Base-by-base conservation (phyloP, 92 coral and sea anemone species). In the Phenganax subtilis region DNA sequence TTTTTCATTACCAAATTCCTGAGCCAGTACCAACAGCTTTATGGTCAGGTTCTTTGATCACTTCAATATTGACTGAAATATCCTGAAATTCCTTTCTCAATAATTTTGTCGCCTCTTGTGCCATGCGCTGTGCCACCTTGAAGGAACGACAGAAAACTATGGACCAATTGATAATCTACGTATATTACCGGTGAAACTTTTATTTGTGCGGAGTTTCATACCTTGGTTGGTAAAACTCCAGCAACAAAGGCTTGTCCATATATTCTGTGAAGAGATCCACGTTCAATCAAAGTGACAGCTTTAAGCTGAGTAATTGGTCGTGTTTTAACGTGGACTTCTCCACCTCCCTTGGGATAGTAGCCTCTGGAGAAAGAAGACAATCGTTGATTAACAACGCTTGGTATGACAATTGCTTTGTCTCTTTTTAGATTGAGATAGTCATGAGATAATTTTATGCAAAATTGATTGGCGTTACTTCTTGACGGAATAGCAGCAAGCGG, bases 301-400 rank as follows among this genome's bases (percentile, higher is more conserved):
- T 80, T 85, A 52, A 94, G 85, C 73, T 90, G 90, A 67, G 84
- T 88, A 58, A 90, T 83, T 44, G 97, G 97, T 12, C 71, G 83
- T 59, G 88, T 91, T 55, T 79, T 75, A 15, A 92, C 87, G 30
- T 84, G 94, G 15, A 94, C 89, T 80, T 92, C 92, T 30, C 98
- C 98, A 37, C 98, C 97, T 31, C 98, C 98, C 54, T 92, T 90
- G 17, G 98, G 98, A 71, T 88, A 94, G 75, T 91, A 94, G 51
- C 98, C 98, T 82, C 98, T 93, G 69, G 9, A 28, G 30, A 5
- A 29, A 12, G 20, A 62, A 83, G 51, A 55, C 20, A 68, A 9
- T 65, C 0, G 12, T 12, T 9, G 8, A 6, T 9, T 9, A 37
- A 10, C 2, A 58, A 28, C 47, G 59, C 76, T 9, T 51, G 12